Evolutionary conservation across 2,888 invertebrate genomes (phyloP).

Genomic region (Aproaerema taeniolella): DNA sequence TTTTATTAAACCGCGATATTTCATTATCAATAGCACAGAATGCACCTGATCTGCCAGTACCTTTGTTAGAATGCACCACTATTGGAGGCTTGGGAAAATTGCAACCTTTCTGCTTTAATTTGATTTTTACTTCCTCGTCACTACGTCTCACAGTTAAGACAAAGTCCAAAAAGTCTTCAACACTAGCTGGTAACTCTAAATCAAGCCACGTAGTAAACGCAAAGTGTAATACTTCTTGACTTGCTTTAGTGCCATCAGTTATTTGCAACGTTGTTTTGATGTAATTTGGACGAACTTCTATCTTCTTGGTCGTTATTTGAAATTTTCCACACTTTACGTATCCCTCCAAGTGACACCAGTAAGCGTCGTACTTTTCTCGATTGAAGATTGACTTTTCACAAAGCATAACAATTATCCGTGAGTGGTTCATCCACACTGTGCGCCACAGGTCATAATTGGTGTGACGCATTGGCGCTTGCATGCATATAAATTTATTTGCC

Average conservation of each 20-base stretch:
- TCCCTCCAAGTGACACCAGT: background rate
- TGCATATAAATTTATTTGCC: background rate
- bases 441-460: background rate
- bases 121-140: background rate
- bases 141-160: constrained; percentile 2
- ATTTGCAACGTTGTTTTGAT: constrained; percentile 1
- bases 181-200: background rate
- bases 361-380: background rate
- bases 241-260: constrained; percentile 4
- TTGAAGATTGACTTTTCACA: background rate
- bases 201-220: constrained; percentile 3
- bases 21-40: constrained; percentile 3
- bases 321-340: background rate
- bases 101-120: background rate
- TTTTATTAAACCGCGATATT: background rate
- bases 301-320: constrained; percentile 3
- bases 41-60: background rate
- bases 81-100: background rate
- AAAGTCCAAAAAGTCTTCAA: constrained; percentile 8
- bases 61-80: constrained; percentile 3
- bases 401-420: background rate
- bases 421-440: background rate
- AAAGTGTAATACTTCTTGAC: constrained; percentile 7
- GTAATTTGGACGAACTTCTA: constrained; percentile 3
- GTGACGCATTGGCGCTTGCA: background rate